Base-by-base conservation (phyloP, 2,113 vertebrate species). In the Phrynocephalus versicolor region DNA sequence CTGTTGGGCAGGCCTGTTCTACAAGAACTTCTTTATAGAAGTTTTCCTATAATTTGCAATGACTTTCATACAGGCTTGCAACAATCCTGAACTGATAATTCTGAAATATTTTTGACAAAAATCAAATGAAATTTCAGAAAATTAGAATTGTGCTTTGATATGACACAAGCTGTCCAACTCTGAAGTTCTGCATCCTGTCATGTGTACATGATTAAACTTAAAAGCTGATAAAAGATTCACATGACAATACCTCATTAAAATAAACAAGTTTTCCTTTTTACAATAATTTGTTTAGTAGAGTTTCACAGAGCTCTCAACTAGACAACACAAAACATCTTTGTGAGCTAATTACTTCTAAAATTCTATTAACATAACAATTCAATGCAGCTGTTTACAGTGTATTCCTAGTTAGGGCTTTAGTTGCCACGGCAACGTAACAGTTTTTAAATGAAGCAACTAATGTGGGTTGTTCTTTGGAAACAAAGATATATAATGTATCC, bases 211-310 rank as follows among this genome's bases (percentile, higher is more conserved):
- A 85, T 79, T 57, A 88, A 79, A 90, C 87, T 90, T 81, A 79
- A 90, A 80, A 88, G 35, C 88, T 72, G 86, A 93, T 86, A 88
- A 90, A 75, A 90, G 27, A 94, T 85, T 93, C 55, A 88, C 74
- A 25, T 74, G 87, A 93, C 88, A 94, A 88, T 85, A 92, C 89
- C 91, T 94, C 88, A 96, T 95, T 92, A 94, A 94, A 93, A 90
- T 91, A 95, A 94, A 93, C 92, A 95, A 91, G 89, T 93, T 95
- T 88, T 93, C 93, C 92, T 92, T 93, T 94, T 90, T 90, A 88
- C 92, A 93, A 94, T 93, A 86, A 96, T 94, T 95, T 95, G 91
- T 92, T 94, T 93, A 93, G 90, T 0, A 9, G 79, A 91, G 89
- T 92, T 95, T 91, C 85, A 92, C 85, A 84, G 85, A 60, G 89